These are phyloP conservation scores for Pissodes strobi DNA, from an alignment of 1,140 invertebrate species.

Conservation along the genomic window DNA sequence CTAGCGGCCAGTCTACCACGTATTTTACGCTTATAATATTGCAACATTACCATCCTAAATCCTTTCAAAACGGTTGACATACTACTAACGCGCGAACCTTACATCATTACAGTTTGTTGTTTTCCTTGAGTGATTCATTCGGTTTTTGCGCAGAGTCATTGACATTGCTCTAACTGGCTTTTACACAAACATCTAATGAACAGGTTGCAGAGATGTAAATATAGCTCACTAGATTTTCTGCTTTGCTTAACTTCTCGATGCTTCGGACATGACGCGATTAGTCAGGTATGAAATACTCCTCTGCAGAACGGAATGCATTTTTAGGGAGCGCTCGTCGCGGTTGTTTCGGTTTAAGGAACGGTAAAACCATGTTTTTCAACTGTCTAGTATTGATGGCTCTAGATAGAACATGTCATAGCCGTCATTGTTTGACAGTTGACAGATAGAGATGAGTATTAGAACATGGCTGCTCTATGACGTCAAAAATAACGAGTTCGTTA, in stretches of 20 bases:
- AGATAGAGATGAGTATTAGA: too few relatives aligned
- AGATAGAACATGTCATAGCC: too few relatives aligned
- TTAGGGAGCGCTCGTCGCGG: conserved; percentile 1
- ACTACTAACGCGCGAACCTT: conserved; percentile 11
- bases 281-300: conserved; percentile 32
- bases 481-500: too few relatives aligned
- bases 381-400: too few relatives aligned
- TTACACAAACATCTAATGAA: conserved; percentile 25
- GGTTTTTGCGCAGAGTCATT: conserved; percentile 36
- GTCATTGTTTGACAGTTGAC: too few relatives aligned
- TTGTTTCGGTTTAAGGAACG: too few relatives aligned
- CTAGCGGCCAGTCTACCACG: too few relatives aligned
- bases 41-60: too few relatives aligned
- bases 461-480: too few relatives aligned
- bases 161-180: conserved; percentile 35
- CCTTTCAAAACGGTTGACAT: too few relatives aligned
- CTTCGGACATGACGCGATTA: conserved; percentile 27
- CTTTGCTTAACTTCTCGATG: conserved; percentile 28
- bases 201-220: conserved; percentile 36
- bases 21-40: too few relatives aligned
- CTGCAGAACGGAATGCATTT: conserved; percentile 22
- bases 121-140: conserved; percentile 48
- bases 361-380: too few relatives aligned
- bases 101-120: conserved; percentile 24
- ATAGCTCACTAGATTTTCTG: conserved; percentile 35